A percentile compares a stretch with the other conserved stretches of the same genome.
phyloP scores from a whole-genome alignment of 2,113 vertebrate genomes.

The Neopipo cinnamomea region DNA sequence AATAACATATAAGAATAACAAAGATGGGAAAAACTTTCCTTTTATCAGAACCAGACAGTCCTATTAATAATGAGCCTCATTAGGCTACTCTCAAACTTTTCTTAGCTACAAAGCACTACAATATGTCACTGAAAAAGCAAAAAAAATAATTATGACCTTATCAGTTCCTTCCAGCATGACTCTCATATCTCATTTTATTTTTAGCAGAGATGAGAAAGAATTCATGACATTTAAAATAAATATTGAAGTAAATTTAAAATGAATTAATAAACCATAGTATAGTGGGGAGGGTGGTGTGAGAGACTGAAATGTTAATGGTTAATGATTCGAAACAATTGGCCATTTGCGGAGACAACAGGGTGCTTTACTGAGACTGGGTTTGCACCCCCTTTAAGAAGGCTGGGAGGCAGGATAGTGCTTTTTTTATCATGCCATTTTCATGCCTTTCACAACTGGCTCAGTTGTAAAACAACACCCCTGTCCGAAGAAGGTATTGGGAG shows the following conservation, averaged over 20 bases:
- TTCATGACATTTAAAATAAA: neutral
- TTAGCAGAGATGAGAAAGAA: neutral
- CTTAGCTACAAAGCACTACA: neutral
- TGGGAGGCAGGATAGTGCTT: neutral
- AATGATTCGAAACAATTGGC: neutral
- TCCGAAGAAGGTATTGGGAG: neutral
- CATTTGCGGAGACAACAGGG: neutral
- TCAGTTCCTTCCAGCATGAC: neutral
- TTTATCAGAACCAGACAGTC: neutral
- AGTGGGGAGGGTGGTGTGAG: neutral
- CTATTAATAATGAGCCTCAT: conserved; percentile 29
- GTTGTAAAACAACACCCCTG: neutral
- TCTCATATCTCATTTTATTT: neutral
- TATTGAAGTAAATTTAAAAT: neutral
- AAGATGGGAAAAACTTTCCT: neutral
- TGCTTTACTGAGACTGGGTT: neutral
- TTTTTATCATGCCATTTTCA: neutral
- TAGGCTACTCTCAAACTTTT: neutral
- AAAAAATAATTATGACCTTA: conserved; percentile 3
- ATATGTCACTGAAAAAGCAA: neutral
- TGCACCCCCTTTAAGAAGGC: neutral
- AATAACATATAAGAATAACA: neutral
- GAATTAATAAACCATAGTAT: neutral
- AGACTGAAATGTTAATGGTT: neutral
- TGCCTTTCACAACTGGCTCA: neutral